These are phyloP conservation scores for Actinia tenebrosa DNA, from an alignment of 64 coral and sea anemone genomes.

Conservation along the genomic window DNA sequence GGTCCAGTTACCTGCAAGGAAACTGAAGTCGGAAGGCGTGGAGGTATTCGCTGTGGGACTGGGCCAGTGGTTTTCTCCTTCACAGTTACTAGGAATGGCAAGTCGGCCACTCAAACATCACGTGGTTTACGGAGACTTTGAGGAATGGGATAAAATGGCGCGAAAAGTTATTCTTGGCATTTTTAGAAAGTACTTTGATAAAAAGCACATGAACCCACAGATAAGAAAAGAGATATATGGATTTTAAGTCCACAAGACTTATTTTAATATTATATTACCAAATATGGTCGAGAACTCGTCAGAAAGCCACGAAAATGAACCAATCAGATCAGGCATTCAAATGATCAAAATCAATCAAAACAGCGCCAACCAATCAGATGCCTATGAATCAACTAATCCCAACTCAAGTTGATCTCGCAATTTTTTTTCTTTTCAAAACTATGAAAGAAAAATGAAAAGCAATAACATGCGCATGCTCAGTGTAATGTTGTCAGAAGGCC, in stretches of 20 bases:
- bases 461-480: too few relatives aligned
- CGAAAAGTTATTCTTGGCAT: constrained; percentile 32
- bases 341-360: too few relatives aligned
- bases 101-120: constrained; percentile 33
- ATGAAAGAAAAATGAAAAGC: too few relatives aligned
- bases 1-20: neutral
- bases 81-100: constrained; percentile 30
- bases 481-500: too few relatives aligned
- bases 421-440: too few relatives aligned
- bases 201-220: neutral
- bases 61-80: constrained; percentile 8
- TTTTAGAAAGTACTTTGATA: constrained; percentile 44
- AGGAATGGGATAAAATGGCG: constrained; percentile 20
- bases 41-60: constrained; percentile 50
- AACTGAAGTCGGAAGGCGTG: neutral
- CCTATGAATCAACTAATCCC: too few relatives aligned
- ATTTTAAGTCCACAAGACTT: neutral
- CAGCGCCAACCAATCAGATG: too few relatives aligned
- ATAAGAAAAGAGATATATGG: constrained; percentile 23
- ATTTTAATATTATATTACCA: neutral
- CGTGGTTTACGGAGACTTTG: constrained; percentile 25
- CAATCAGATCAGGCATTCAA: too few relatives aligned
- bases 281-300: neutral
- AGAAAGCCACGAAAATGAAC: too few relatives aligned
- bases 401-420: too few relatives aligned